Base-by-base conservation (phyloP, 64 coral and sea anemone genomes). In the Montipora foliosa region DNA sequence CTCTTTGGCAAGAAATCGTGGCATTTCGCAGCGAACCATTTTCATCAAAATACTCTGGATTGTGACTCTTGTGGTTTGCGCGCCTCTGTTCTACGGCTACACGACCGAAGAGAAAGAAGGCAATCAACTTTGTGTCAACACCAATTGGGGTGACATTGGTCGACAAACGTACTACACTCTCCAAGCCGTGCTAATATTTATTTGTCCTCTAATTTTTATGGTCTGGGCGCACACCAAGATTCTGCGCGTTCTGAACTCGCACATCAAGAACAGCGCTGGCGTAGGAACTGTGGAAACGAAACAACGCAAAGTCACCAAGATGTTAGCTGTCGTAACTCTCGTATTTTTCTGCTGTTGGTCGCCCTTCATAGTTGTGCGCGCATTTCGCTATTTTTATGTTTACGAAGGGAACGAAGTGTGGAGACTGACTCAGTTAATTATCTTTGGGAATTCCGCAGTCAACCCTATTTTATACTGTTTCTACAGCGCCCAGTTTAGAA, bases 151-250 rank as follows among this genome's bases (percentile, higher is more conserved):
- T 21, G 89, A 97, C 47, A 84, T 16, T 5, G 96, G 96, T 2
- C 91, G 93, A 19, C 93, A 95, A 83, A 22, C 44, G 2, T 97
- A 97, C 90, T 97, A 97, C 71, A 49, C 79, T 5, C 25, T 90
- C 48, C 96, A 97, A 67, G 89, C 96, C 3, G 71, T 94, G 16
- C 19, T 97, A 2, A 91, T 97, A n/a, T 97, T 94, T 70, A 51
- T 94, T 19, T 83, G 94, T 48, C 96, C 96, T 17, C 74, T 97
- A 29, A 77, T 69, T 64, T 78, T 95, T 44, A 97, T 97, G 96
- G 60, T 97, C 8, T 97, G 96, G 96, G 96, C 96, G 48, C 96
- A 97, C 72, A 71, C 64, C 44, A 92, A 74, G 19, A 97, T 97
- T 67, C 91, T 95, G 44, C 89, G 89, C 17, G 77, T 94, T n/a